Evolutionary conservation across 1,140 invertebrate genomes (phyloP).

Genomic region (Hermetia illucens): DNA sequence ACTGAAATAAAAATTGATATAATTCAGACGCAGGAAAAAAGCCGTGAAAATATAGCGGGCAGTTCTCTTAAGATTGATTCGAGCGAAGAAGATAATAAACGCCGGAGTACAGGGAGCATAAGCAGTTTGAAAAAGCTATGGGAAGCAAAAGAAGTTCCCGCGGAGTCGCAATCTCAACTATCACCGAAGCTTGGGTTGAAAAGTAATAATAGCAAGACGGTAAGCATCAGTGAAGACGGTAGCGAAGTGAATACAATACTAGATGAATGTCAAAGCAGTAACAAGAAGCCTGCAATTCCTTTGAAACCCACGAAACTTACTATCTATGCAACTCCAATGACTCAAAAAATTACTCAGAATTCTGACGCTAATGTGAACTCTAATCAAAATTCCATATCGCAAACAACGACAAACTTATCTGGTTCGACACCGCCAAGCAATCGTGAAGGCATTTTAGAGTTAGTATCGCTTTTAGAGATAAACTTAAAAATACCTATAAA

Average conservation of each 20-base stretch:
- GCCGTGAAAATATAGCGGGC: constrained; percentile 29
- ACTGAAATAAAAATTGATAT: constrained; percentile 32
- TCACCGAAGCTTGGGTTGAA: constrained; percentile 17
- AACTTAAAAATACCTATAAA: constrained; percentile 45
- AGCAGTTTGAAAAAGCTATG: constrained; percentile 84
- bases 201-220: constrained; percentile 2
- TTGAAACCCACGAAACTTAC: constrained; percentile 42
- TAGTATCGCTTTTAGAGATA: constrained; percentile 50
- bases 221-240: constrained; percentile 12
- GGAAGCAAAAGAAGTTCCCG: constrained; percentile 53
- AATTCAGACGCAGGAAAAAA: constrained; percentile 13
- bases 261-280: constrained; percentile 4
- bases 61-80: constrained; percentile 7
- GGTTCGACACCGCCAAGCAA: constrained; percentile 27
- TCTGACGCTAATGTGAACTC: constrained; percentile 8
- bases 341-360: constrained; percentile 27
- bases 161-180: constrained; percentile 23
- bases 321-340: constrained; percentile 41
- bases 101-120: constrained; percentile 85
- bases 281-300: constrained; percentile 36
- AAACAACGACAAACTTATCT: constrained; percentile 3
- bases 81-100: constrained; percentile 65
- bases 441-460: constrained; percentile 52
- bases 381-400: constrained; percentile 12
- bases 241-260: not conserved